Conservation (phyloP, 2,113 vertebrate species). For the Ptychochromis oligacanthus region DNA sequence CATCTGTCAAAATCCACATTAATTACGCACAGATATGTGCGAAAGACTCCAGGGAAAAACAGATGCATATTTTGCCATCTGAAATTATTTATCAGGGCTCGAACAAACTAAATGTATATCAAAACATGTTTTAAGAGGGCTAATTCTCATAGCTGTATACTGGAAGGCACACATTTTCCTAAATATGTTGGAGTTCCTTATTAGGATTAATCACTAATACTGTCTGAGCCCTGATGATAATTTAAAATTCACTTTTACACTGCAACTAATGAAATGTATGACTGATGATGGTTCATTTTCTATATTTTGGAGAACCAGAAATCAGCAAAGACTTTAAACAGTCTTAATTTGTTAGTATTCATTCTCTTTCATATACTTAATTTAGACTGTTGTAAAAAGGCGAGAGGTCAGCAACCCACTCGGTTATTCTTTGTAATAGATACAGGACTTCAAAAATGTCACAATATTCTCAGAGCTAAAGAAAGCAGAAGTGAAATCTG, state of each 20-base stretch:
- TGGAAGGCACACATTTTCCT: constrained; percentile 21
- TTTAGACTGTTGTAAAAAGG: constrained; percentile 5
- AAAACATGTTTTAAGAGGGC: constrained; percentile 51
- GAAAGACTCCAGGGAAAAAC: constrained; percentile 78
- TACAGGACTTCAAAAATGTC: constrained; percentile 25
- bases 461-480: constrained; percentile 14
- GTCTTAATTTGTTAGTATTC: neutral
- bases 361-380: neutral
- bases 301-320: constrained; percentile 1
- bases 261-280: neutral
- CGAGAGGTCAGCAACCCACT: constrained; percentile 7
- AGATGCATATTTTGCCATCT: constrained; percentile 80
- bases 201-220: constrained; percentile 23
- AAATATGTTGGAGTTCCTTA: constrained; percentile 20
- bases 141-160: constrained; percentile 44
- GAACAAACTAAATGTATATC: constrained; percentile 72
- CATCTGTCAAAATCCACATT: constrained; percentile 82
- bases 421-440: constrained; percentile 5
- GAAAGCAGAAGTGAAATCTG: constrained; percentile 40
- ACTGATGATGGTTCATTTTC: neutral
- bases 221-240: constrained; percentile 15
- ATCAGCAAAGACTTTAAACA: neutral
- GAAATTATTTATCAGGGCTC: constrained; percentile 71
- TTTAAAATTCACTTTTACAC: constrained; percentile 26
- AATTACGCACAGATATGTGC: constrained; percentile 81